Conservation (phyloP, 2,888 invertebrate genomes). For the Latheticus oryzae region DNA sequence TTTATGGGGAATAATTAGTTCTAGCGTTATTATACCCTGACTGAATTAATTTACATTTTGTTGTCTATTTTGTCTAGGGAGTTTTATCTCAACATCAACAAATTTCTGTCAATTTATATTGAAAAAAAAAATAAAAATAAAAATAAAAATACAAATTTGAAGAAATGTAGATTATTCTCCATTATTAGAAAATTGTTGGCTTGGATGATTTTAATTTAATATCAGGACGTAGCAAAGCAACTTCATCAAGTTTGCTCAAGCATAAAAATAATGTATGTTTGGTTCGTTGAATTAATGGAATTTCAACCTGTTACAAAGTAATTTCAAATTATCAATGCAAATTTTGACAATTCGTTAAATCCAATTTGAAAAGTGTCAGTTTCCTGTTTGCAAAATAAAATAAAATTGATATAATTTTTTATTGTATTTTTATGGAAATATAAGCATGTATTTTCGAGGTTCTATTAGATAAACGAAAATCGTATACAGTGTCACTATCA, state of each 20-base stretch:
- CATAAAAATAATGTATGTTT: slow-evolving; percentile 23
- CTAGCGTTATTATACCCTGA: slow-evolving; percentile 6
- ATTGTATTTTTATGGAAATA: too few relatives aligned
- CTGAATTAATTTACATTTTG: slow-evolving; percentile 19
- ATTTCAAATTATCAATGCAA: slow-evolving; percentile 14
- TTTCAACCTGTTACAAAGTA: slow-evolving; percentile 8
- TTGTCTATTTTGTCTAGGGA: slow-evolving; percentile 14
- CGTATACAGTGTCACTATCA: too few relatives aligned
- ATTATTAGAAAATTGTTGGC: slow-evolving; percentile 19
- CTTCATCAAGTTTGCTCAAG: slow-evolving; percentile 29
- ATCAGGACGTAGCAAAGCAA: slow-evolving; percentile 26
- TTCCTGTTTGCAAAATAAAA: too few relatives aligned
- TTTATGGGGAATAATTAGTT: slow-evolving; percentile 11
- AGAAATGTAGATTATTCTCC: too few relatives aligned
- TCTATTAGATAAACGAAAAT: too few relatives aligned
- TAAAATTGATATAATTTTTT: too few relatives aligned
- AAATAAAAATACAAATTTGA: too few relatives aligned
- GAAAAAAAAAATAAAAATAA: too few relatives aligned
- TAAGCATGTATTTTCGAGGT: too few relatives aligned
- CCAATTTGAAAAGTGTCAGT: too few relatives aligned
- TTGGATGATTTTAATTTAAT: slow-evolving; percentile 34
- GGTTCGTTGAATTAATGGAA: slow-evolving; percentile 9
- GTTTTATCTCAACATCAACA: not conserved
- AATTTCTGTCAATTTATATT: too few relatives aligned
- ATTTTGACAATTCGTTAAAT: too few relatives aligned